A percentile compares a stretch with the other conserved stretches of the same genome.
These are phyloP conservation scores for Molorchus minor DNA, from an alignment of 2,888 invertebrate genomes.

Conservation along the genomic window DNA sequence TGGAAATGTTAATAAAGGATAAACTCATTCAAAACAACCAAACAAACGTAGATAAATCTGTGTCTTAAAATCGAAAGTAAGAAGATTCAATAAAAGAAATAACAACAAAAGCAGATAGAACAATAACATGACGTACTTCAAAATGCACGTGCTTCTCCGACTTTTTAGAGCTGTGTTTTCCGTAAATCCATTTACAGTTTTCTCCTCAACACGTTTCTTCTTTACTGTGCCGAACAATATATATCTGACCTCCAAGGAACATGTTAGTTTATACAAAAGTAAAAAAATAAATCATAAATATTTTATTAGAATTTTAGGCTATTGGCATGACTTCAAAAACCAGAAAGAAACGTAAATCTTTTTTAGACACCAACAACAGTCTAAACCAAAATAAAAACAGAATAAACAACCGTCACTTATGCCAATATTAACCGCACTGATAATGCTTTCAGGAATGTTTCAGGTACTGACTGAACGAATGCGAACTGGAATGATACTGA, in stretches of 20 bases:
- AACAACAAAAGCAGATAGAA: not conserved
- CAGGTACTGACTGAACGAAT: conserved; percentile 36
- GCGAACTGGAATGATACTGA: conserved; percentile 34
- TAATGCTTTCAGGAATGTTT: conserved; percentile 37
- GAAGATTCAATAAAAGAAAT: too few relatives aligned
- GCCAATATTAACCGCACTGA: conserved; percentile 15
- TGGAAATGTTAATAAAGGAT: too few relatives aligned
- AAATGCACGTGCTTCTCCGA: conserved; percentile 58
- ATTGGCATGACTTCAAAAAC: conserved; percentile 36
- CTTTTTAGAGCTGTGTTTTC: conserved; percentile 38
- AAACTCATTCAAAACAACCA: too few relatives aligned
- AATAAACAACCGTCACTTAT: conserved; percentile 25
- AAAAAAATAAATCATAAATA: conserved; percentile 29
- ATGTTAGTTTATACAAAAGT: conserved; percentile 43
- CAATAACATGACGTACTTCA: conserved; percentile 53
- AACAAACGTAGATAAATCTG: too few relatives aligned
- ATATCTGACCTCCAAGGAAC: conserved; percentile 59
- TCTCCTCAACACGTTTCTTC: conserved; percentile 38
- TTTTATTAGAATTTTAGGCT: not conserved
- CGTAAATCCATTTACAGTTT: conserved; percentile 30
- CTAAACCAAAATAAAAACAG: too few relatives aligned
- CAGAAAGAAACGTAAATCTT: too few relatives aligned
- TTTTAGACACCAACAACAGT: too few relatives aligned
- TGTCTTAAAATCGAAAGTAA: too few relatives aligned
- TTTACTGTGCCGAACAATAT: conserved; percentile 45